phyloP scores from a whole-genome alignment of 2,888 invertebrate species.

The Apotomis betuletana region DNA sequence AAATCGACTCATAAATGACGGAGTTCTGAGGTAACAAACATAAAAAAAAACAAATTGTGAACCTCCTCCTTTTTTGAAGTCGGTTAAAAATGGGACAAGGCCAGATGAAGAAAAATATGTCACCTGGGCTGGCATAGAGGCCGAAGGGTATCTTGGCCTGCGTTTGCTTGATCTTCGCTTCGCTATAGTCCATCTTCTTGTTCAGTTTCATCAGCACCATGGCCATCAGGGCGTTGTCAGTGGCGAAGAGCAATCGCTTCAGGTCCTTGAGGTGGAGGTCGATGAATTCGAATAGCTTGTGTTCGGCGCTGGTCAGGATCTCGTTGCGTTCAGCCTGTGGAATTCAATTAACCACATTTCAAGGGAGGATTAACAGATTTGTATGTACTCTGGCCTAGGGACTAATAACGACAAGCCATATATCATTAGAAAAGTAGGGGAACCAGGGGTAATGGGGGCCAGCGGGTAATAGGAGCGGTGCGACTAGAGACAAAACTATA shows the following conservation, averaged over 20 bases:
- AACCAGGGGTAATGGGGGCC: too few species aligned
- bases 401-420: too few species aligned
- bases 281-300: slow-evolving; percentile 67
- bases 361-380: too few species aligned
- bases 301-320: slow-evolving; percentile 62
- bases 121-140: slow-evolving; percentile 75
- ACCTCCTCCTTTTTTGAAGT: too few species aligned
- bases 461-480: too few species aligned
- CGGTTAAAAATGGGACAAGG: too few species aligned
- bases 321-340: slow-evolving; percentile 68
- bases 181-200: slow-evolving; percentile 79
- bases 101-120: slow-evolving; percentile 3
- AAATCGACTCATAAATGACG: too few species aligned
- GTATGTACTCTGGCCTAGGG: background rate
- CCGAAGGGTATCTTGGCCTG: slow-evolving; percentile 79
- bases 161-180: slow-evolving; percentile 72
- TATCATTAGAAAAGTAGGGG: too few species aligned
- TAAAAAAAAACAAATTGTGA: too few species aligned
- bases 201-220: slow-evolving; percentile 76
- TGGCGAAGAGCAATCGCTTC: slow-evolving; percentile 72
- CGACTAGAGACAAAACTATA: too few species aligned
- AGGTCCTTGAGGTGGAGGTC: slow-evolving; percentile 72
- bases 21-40: too few species aligned
- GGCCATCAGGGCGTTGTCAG: slow-evolving; percentile 76
- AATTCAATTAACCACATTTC: background rate